Conservation (phyloP, 2,113 vertebrate species). For the Nicator chloris region DNA sequence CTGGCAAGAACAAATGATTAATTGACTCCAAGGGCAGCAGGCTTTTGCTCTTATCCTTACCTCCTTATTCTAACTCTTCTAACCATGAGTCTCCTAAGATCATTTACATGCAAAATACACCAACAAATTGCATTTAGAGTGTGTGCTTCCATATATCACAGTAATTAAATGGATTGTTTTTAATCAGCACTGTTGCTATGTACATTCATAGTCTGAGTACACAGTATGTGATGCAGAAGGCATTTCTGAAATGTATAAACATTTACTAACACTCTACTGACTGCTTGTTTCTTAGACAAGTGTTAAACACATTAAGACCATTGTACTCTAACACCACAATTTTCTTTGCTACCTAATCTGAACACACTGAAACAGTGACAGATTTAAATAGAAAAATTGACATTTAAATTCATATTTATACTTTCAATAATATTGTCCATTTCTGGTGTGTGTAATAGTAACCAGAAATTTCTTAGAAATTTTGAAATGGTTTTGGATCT, state of each 20-base stretch:
- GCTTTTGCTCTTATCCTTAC: not conserved
- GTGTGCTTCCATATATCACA: not conserved
- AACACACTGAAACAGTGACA: not conserved
- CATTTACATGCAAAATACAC: not conserved
- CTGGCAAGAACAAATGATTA: not conserved
- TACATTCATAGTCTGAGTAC: conserved; percentile 22
- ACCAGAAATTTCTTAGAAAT: not conserved
- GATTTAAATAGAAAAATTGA: not conserved
- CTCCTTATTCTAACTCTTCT: not conserved
- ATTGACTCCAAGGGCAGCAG: not conserved
- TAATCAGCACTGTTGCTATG: conserved; percentile 25
- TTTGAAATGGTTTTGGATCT: not conserved
- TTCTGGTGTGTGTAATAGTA: not conserved
- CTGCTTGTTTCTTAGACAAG: conserved; percentile 47
- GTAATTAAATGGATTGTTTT: conserved; percentile 24
- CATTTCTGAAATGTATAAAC: conserved; percentile 72
- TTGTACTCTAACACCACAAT: not conserved
- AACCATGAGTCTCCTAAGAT: not conserved
- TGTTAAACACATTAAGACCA: conserved; percentile 13
- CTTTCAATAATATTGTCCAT: not conserved
- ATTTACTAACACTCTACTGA: conserved; percentile 49
- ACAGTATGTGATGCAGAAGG: conserved; percentile 44
- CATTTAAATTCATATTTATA: not conserved
- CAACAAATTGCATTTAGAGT: not conserved
- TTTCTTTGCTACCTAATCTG: conserved; percentile 7